phyloP scores from a whole-genome alignment of 1,140 invertebrate genomes.

The Hermetia illucens region DNA sequence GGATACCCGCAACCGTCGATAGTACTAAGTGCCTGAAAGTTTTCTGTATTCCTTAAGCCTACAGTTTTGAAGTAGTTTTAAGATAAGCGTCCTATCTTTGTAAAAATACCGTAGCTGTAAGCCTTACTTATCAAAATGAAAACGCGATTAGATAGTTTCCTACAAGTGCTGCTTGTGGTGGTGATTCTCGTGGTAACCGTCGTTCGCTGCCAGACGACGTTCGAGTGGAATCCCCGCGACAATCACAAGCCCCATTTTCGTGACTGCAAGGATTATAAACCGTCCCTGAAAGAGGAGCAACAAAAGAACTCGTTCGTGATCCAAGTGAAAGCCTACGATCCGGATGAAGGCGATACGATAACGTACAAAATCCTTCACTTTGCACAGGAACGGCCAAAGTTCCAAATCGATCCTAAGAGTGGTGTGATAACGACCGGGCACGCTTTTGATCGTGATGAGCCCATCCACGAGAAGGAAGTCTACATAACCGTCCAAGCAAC shows the following conservation, averaged over 20 bases:
- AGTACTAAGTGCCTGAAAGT: no score
- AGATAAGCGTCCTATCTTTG: no score
- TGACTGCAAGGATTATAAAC: slow-evolving; percentile 47
- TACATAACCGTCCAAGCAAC: slow-evolving; percentile 57
- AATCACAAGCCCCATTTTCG: slow-evolving; percentile 57
- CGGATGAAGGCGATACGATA: slow-evolving; percentile 60
- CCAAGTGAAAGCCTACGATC: slow-evolving; percentile 45
- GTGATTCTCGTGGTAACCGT: background rate
- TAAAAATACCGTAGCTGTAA: no score
- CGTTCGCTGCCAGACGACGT: background rate
- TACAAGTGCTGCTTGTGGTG: no score
- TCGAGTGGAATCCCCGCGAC: slow-evolving; percentile 15
- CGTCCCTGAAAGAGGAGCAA: slow-evolving; percentile 49
- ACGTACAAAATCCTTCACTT: slow-evolving; percentile 65
- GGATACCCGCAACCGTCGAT: no score
- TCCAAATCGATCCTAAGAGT: slow-evolving; percentile 57
- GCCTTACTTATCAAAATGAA: no score
- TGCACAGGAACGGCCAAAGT: slow-evolving; percentile 57
- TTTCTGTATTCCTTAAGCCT: no score
- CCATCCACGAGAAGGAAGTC: slow-evolving; percentile 63
- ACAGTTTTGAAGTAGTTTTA: no score
- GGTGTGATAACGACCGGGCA: slow-evolving; percentile 62
- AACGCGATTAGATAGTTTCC: no score
- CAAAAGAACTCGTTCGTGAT: slow-evolving; percentile 41
- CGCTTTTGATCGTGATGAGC: slow-evolving; percentile 73